phyloP scores from a whole-genome alignment of 2,797 vertebrate genomes.

The Tiaroga cobitis region DNA sequence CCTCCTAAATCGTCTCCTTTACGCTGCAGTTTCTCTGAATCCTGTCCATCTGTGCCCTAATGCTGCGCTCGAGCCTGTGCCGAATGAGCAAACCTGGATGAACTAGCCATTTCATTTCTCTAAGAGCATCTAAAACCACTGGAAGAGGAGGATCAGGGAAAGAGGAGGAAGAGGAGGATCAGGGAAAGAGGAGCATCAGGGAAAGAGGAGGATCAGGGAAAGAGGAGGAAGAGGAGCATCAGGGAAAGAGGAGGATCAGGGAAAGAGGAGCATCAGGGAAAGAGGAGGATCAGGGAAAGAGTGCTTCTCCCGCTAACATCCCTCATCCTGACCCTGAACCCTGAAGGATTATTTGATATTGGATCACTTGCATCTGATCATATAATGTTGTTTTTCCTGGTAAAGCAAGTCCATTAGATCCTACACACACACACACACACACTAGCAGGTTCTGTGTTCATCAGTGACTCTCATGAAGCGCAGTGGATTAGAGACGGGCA shows the following conservation, averaged over 20 bases:
- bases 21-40: slow-evolving; percentile 22
- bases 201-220: too few relatives aligned
- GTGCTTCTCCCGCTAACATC: slow-evolving; percentile 14
- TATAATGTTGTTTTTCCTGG: slow-evolving; percentile 35
- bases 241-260: too few relatives aligned
- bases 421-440: too few relatives aligned
- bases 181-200: too few relatives aligned
- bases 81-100: background rate
- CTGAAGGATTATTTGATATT: slow-evolving; percentile 50
- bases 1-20: background rate
- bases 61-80: background rate
- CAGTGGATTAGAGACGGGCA: too few relatives aligned
- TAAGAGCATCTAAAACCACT: background rate
- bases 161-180: too few relatives aligned
- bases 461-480: too few relatives aligned
- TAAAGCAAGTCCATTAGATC: slow-evolving; percentile 24
- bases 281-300: too few relatives aligned
- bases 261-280: too few relatives aligned
- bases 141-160: background rate
- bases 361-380: slow-evolving; percentile 40
- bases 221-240: too few relatives aligned
- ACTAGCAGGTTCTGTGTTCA: too few relatives aligned
- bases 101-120: slow-evolving; percentile 31
- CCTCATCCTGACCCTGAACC: slow-evolving; percentile 35
- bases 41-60: slow-evolving; percentile 22